A percentile compares a stretch with the other conserved stretches of the same genome.
These are phyloP conservation scores for Orthosia gothica DNA, from an alignment of 2,888 invertebrate species.

Conservation along the genomic window DNA sequence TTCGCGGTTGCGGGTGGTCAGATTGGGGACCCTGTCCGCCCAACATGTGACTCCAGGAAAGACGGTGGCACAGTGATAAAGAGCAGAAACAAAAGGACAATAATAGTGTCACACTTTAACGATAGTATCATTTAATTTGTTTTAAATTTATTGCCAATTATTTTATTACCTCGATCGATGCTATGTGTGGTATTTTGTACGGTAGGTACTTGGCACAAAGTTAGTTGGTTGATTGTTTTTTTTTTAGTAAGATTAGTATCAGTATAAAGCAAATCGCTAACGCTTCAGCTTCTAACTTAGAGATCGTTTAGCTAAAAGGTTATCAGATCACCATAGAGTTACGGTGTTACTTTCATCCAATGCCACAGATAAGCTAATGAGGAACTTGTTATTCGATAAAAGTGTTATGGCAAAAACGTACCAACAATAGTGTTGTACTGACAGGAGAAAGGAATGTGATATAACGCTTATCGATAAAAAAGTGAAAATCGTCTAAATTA, in stretches of 20 bases:
- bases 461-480: slow-evolving; percentile 48
- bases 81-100: too few species aligned
- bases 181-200: too few species aligned
- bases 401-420: slow-evolving; percentile 72
- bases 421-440: slow-evolving; percentile 67
- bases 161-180: too few species aligned
- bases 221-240: not conserved
- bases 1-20: too few species aligned
- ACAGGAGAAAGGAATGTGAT: slow-evolving; percentile 71
- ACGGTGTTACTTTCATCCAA: slow-evolving; percentile 73
- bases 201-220: not conserved
- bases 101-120: too few species aligned
- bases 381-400: slow-evolving; percentile 73
- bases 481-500: slow-evolving; percentile 56
- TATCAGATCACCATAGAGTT: slow-evolving; percentile 71
- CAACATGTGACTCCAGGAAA: too few species aligned
- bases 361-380: slow-evolving; percentile 78
- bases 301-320: slow-evolving; percentile 31
- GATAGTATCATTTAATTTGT: too few species aligned
- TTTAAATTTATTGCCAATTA: not conserved
- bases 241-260: too few species aligned
- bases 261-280: not conserved
- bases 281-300: slow-evolving; percentile 38
- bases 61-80: too few species aligned
- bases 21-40: too few species aligned